Evolutionary conservation across 2,113 vertebrate genomes (phyloP).

Genomic region (Campylomormyrus numenius): DNA sequence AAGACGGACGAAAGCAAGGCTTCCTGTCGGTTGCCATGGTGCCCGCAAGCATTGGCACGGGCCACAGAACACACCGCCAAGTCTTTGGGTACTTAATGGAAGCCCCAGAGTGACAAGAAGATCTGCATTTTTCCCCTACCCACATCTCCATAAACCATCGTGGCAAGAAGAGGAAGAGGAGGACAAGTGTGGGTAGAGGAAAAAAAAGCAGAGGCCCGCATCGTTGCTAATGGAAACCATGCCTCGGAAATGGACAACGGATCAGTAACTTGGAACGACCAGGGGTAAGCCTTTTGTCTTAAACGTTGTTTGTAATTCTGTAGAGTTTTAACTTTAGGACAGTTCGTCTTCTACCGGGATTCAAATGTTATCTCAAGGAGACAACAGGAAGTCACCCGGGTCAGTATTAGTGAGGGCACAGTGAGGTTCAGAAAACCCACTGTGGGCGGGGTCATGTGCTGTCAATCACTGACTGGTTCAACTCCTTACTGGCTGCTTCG

Average conservation of each 20-base stretch:
- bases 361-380: neutral
- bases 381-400: neutral
- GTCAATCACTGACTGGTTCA: neutral
- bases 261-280: neutral
- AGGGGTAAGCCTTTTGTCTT: neutral
- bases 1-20: neutral
- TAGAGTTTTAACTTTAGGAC: too few species aligned
- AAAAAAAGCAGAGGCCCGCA: neutral
- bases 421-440: neutral
- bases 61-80: constrained; percentile 28
- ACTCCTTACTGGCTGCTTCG: neutral
- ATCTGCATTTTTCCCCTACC: neutral
- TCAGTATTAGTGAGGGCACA: neutral
- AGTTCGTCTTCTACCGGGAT: neutral
- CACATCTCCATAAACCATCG: neutral
- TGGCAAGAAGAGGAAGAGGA: neutral
- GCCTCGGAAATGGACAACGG: neutral
- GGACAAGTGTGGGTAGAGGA: neutral
- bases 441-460: neutral
- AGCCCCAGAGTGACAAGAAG: neutral
- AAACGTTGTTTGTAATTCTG: neutral
- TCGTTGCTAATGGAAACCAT: constrained; percentile 13
- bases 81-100: neutral
- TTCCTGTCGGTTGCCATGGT: constrained; percentile 5
- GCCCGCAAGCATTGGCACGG: constrained; percentile 27